Evolutionary conservation across 2,888 invertebrate genomes (phyloP).

Genomic region (Epistrophe eligans): DNA sequence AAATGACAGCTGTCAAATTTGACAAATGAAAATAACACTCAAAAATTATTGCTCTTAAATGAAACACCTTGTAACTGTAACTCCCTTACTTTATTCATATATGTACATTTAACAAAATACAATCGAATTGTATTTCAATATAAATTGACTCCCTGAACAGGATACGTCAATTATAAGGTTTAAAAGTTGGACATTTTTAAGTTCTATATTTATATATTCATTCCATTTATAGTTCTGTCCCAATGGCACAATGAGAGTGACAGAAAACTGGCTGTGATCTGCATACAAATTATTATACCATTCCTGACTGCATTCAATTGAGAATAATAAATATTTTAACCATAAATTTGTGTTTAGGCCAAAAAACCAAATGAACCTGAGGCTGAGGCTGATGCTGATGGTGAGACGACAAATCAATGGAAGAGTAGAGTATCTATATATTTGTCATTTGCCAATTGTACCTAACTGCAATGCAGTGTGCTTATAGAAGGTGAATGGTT

Average conservation of each 20-base stretch:
- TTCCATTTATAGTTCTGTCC: conserved; percentile 19
- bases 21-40: too few relatives aligned
- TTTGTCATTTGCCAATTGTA: conserved; percentile 4
- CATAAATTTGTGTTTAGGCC: conserved; percentile 17
- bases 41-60: too few relatives aligned
- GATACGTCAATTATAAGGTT: conserved; percentile 31
- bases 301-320: conserved; percentile 38
- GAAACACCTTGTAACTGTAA: neutral
- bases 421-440: neutral
- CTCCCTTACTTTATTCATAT: neutral
- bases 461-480: conserved; percentile 55
- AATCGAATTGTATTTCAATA: conserved; percentile 55
- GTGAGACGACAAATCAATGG: conserved; percentile 43
- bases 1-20: too few relatives aligned
- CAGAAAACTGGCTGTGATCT: neutral
- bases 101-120: neutral
- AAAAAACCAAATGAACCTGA: conserved; percentile 4
- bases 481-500: conserved; percentile 14
- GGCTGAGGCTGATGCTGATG: neutral
- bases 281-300: conserved; percentile 59
- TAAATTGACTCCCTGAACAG: conserved; percentile 42
- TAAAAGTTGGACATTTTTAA: conserved; percentile 38
- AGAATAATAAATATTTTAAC: conserved; percentile 41
- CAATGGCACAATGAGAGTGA: conserved; percentile 1
- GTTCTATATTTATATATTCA: conserved; percentile 28